These are phyloP conservation scores for Carlito syrichta DNA, from an alignment of 2,113 vertebrate genomes.

Conservation along the genomic window DNA sequence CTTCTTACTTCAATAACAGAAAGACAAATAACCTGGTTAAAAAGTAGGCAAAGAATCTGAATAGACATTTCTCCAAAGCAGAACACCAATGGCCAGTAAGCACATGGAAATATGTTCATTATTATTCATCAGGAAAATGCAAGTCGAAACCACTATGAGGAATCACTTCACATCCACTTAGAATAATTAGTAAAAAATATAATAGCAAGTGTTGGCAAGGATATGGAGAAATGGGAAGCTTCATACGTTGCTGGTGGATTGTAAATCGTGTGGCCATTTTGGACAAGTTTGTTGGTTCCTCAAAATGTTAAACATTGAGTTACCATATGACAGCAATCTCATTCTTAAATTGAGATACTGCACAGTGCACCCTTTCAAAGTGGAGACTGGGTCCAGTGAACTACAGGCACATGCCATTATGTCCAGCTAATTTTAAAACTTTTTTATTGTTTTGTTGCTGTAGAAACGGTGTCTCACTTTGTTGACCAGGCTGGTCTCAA, in stretches of 20 bases:
- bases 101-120: background rate
- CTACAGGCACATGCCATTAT: too few relatives aligned
- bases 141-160: background rate
- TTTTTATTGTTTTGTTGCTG: too few relatives aligned
- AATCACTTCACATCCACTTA: background rate
- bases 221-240: background rate
- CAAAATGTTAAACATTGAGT: background rate
- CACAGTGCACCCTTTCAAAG: too few relatives aligned
- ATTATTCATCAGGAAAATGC: background rate
- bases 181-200: background rate
- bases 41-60: background rate
- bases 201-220: background rate
- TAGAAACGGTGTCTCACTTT: too few relatives aligned
- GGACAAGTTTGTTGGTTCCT: background rate
- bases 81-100: background rate
- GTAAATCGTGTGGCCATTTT: background rate
- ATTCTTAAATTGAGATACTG: too few relatives aligned
- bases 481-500: too few relatives aligned
- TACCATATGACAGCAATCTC: background rate
- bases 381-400: too few relatives aligned
- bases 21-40: background rate
- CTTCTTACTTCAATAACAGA: background rate
- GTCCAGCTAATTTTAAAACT: too few relatives aligned
- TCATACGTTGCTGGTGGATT: background rate
- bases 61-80: background rate